Conservation (phyloP, 2,888 invertebrate genomes). For the Drosophila nigricruria region DNA sequence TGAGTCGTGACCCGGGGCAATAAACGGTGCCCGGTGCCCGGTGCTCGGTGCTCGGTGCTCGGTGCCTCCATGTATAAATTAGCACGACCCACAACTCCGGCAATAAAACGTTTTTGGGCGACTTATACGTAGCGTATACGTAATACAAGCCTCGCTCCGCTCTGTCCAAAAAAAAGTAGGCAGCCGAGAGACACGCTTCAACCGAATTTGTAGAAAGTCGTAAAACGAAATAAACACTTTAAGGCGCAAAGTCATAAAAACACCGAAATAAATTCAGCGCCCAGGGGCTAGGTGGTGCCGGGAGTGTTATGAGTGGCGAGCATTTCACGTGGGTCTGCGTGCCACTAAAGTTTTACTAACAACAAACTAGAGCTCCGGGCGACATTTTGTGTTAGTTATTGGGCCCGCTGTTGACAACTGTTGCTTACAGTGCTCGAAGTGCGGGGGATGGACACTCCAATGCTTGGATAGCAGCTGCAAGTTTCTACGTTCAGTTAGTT, state of each 20-base stretch:
- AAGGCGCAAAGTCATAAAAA: constrained; percentile 76
- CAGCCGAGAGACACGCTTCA: constrained; percentile 70
- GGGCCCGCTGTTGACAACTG: constrained; percentile 50
- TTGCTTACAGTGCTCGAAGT: constrained; percentile 25
- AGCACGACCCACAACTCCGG: constrained; percentile 59
- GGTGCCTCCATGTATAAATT: constrained; percentile 61
- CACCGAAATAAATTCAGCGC: constrained; percentile 58
- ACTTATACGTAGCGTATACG: constrained; percentile 39
- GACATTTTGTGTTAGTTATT: constrained; percentile 41
- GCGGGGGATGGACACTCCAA: not conserved
- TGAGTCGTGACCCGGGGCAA: constrained; percentile 64
- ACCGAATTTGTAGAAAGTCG: constrained; percentile 71
- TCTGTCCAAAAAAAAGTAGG: constrained; percentile 49
- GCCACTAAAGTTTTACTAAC: constrained; percentile 51
- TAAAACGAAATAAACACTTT: constrained; percentile 78
- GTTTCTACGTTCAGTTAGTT: constrained; percentile 4
- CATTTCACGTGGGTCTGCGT: constrained; percentile 20
- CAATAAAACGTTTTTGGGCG: constrained; percentile 73
- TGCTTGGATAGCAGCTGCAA: constrained; percentile 15
- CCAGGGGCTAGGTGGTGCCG: constrained; percentile 5
- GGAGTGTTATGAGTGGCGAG: constrained; percentile 17
- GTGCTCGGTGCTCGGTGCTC: no score
- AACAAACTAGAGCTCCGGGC: constrained; percentile 28
- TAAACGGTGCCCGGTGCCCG: constrained; percentile 41
- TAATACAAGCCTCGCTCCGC: constrained; percentile 7